Conservation (phyloP, 2,113 vertebrate species). For the Nestor notabilis region DNA sequence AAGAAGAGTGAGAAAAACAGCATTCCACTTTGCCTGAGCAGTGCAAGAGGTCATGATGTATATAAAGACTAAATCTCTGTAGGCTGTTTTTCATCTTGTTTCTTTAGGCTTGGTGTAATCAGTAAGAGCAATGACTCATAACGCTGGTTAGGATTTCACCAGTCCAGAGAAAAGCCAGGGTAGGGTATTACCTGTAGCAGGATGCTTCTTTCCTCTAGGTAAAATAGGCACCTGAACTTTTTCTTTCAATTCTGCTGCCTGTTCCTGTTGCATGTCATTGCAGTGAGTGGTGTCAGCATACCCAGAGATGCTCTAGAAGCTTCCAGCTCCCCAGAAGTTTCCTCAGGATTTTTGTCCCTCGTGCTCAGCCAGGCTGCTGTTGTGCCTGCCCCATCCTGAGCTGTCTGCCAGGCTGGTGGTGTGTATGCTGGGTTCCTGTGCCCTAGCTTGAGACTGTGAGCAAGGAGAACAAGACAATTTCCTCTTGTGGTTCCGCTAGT, state of each 20-base stretch:
- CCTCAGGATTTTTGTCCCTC: background rate
- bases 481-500: background rate
- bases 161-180: background rate
- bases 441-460: background rate
- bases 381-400: background rate
- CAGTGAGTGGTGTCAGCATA: rapidly evolving
- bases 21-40: background rate
- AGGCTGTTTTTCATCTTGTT: background rate
- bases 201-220: background rate
- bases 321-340: background rate
- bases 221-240: no score
- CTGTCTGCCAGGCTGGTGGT: background rate
- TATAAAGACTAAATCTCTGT: background rate
- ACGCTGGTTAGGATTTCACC: rapidly evolving
- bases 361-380: background rate
- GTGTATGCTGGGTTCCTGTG: background rate
- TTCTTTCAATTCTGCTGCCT: background rate
- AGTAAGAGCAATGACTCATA: background rate
- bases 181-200: background rate
- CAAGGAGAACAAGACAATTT: background rate
- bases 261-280: rapidly evolving
- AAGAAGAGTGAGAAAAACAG: background rate
- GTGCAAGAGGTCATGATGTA: rapidly evolving
- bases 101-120: background rate
- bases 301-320: background rate